Evolutionary conservation across 2,797 vertebrate genomes (phyloP).

Genomic region (Myiotriccus ornatus): DNA sequence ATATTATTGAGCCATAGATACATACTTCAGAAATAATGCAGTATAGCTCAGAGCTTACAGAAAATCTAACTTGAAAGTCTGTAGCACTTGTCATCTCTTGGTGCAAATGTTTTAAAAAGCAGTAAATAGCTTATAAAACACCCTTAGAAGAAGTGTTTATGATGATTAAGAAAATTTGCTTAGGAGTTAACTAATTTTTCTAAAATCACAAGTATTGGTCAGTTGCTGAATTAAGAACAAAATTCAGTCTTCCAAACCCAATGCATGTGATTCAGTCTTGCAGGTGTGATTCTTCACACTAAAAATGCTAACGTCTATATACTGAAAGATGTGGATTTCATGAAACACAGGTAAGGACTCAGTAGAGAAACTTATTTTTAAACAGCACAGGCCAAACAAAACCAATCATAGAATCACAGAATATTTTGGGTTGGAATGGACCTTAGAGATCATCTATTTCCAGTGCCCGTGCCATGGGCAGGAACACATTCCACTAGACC

Average conservation of each 20-base stretch:
- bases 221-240: neutral
- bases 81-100: neutral
- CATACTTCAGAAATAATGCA: neutral
- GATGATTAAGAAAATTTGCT: neutral
- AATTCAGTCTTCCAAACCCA: neutral
- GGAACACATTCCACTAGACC: neutral
- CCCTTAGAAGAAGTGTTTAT: neutral
- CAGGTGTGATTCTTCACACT: neutral
- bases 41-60: neutral
- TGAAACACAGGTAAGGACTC: neutral
- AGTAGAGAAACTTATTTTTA: neutral
- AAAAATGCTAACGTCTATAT: neutral
- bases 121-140: neutral
- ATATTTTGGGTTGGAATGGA: rapidly evolving
- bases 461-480: neutral
- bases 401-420: neutral
- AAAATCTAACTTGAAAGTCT: neutral
- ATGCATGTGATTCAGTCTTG: neutral
- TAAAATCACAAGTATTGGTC: neutral
- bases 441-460: neutral
- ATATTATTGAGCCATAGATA: neutral
- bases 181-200: neutral
- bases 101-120: neutral
- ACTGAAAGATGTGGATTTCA: neutral
- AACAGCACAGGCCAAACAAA: neutral